Evolutionary conservation across 2,113 vertebrate genomes (phyloP), one percentile per base, ranked within the genome.

Genomic region (Planiliza haematocheilus): DNA sequence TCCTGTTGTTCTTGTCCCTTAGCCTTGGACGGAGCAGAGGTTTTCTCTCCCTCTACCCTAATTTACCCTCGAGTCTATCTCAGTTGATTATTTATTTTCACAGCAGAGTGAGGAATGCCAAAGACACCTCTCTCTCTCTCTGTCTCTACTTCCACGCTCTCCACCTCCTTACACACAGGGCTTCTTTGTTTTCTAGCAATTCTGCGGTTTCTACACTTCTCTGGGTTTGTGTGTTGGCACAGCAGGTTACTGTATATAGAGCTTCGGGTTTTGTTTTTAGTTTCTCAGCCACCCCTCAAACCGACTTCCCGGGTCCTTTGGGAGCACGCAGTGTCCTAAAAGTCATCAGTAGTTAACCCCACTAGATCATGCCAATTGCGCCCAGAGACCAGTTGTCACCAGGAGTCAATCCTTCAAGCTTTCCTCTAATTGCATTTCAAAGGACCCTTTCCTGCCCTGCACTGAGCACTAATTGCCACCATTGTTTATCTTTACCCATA

Each of bases 51-150:
- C 48, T 24, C 55, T 10, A 16, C 30, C 7, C 2, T 55, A 61
- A 57, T 60, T 74, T 59, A 1, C 20, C 8, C 13, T 36, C 16
- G 20, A 68, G 74, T 74, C 66, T 56, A 61, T 57, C 12, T 49
- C 55, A 58, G 70, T 74, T 60, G 38, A 57, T 59, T 89, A 55
- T 89, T 87, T 86, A 67, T 84, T 80, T 85, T 75, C 74, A 50
- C 68, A 55, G 30, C 41, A 73, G 58, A 46, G 45, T 49, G 71
- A 72, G 57, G 37, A 85, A 88, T 87, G 73, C 77, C 71, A 57
- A 67, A 52, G 38, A 65, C 51, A 89, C 67, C 67, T 65, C 57
- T 77, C 57, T 39, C 45, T 43, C 45, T 43, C 43, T 12, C 18
- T n/a, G n/a, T n/a, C n/a, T 64, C 56, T 59, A 42, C 17, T 38